Evolutionary conservation across 1,140 invertebrate genomes (phyloP).

Genomic region (Drosophila bifasciata): DNA sequence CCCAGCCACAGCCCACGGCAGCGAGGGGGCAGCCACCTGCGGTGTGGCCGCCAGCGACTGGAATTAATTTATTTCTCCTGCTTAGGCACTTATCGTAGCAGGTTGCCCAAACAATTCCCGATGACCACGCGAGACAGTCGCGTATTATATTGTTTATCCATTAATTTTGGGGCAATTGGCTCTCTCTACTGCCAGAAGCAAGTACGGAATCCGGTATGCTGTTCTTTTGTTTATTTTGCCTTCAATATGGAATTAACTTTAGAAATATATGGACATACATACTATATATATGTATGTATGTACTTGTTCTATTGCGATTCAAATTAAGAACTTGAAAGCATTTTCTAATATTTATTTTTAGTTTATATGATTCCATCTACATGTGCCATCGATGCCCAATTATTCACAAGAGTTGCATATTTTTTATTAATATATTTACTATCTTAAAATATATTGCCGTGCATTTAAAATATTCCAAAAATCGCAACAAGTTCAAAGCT

Average conservation of each 20-base stretch:
- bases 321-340: slow-evolving; percentile 7
- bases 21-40: slow-evolving; percentile 52
- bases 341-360: background rate
- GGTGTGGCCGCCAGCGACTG: slow-evolving; percentile 58
- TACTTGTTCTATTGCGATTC: background rate
- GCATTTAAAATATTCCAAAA: slow-evolving; percentile 31
- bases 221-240: slow-evolving; percentile 27
- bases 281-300: background rate
- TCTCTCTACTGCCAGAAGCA: slow-evolving; percentile 29
- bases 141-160: slow-evolving; percentile 63
- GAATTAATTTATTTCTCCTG: slow-evolving; percentile 71
- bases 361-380: no score
- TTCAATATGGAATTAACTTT: slow-evolving; percentile 8
- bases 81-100: slow-evolving; percentile 36
- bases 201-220: background rate
- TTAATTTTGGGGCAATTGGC: slow-evolving; percentile 70
- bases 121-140: slow-evolving; percentile 15
- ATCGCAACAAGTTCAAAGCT: slow-evolving; percentile 38
- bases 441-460: no score
- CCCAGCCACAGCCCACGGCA: slow-evolving; percentile 32
- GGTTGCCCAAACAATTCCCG: slow-evolving; percentile 48
- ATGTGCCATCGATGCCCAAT: no score
- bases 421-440: no score
- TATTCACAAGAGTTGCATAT: no score
- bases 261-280: slow-evolving; percentile 17